Evolutionary conservation across 2,888 invertebrate species (phyloP).

Genomic region (Trissolcus brochymenae): DNA sequence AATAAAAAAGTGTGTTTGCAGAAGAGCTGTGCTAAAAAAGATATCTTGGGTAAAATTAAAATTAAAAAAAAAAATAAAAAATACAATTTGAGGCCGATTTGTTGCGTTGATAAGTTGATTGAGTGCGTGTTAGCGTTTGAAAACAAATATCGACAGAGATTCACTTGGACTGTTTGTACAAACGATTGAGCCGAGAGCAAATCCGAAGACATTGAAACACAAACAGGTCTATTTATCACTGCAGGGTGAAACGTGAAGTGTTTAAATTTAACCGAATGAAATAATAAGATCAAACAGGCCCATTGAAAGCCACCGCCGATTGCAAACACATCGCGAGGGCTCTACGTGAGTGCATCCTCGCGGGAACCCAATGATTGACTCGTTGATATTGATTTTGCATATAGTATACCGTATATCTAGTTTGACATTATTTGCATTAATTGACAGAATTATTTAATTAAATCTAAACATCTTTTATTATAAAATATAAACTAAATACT

Average conservation of each 20-base stretch:
- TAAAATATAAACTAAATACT: too few species aligned
- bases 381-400: slow-evolving; percentile 62
- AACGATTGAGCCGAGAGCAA: slow-evolving; percentile 45
- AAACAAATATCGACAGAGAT: slow-evolving; percentile 32
- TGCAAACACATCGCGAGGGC: slow-evolving; percentile 66
- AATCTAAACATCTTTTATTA: too few species aligned
- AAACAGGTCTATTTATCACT: slow-evolving; percentile 45
- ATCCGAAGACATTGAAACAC: slow-evolving; percentile 42
- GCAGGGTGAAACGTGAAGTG: slow-evolving; percentile 63
- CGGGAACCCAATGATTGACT: slow-evolving; percentile 62
- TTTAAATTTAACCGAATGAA: slow-evolving; percentile 74
- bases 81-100: not conserved
- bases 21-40: not conserved
- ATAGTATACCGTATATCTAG: slow-evolving; percentile 37
- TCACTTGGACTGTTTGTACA: slow-evolving; percentile 39
- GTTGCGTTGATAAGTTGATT: not conserved
- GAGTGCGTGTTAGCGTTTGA: slow-evolving; percentile 2
- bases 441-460: slow-evolving; percentile 1
- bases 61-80: not conserved
- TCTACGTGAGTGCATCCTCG: slow-evolving; percentile 66
- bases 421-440: slow-evolving; percentile 47
- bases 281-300: slow-evolving; percentile 75
- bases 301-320: slow-evolving; percentile 66
- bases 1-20: too few species aligned
- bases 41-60: not conserved